A percentile compares a stretch with the other conserved stretches of the same genome.
Conservation (phyloP, 1,140 invertebrate species). For the Tetramorium alpestre region DNA sequence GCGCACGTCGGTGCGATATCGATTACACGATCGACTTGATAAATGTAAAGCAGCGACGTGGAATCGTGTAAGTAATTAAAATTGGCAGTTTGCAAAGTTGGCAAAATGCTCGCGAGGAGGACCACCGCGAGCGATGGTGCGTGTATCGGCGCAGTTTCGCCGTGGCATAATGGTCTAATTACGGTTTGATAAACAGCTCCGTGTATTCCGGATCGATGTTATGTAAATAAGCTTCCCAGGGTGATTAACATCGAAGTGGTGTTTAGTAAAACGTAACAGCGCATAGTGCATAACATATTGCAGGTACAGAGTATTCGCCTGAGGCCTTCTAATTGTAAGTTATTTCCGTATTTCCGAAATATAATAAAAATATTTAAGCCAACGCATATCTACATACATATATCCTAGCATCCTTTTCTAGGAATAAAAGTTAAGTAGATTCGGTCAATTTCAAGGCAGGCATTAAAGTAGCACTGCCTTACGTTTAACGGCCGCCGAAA, state of each 20-base stretch:
- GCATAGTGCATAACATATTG: background rate
- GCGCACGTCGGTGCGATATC: slow-evolving; percentile 44
- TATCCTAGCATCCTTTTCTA: background rate
- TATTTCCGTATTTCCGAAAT: background rate
- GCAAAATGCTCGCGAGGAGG: slow-evolving; percentile 12
- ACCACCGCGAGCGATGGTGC: background rate
- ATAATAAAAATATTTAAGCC: background rate
- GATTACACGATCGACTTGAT: slow-evolving; percentile 52
- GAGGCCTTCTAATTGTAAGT: background rate
- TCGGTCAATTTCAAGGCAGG: background rate
- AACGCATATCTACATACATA: background rate
- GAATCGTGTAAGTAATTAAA: slow-evolving; percentile 55
- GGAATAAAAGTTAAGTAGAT: background rate
- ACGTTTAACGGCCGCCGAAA: background rate
- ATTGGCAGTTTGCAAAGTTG: slow-evolving; percentile 46
- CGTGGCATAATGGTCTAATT: slow-evolving; percentile 36
- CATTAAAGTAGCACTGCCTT: background rate
- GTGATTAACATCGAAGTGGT: slow-evolving; percentile 42
- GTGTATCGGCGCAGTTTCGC: slow-evolving; percentile 4
- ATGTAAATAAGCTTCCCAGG: slow-evolving; percentile 42
- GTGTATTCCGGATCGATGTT: slow-evolving; percentile 41
- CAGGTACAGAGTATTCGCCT: background rate
- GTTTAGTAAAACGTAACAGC: slow-evolving; percentile 41
- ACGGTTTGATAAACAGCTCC: slow-evolving; percentile 49
- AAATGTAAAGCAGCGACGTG: slow-evolving; percentile 49